Evolutionary conservation across 1,140 invertebrate species (phyloP).

Genomic region (Bombyx mandarina): DNA sequence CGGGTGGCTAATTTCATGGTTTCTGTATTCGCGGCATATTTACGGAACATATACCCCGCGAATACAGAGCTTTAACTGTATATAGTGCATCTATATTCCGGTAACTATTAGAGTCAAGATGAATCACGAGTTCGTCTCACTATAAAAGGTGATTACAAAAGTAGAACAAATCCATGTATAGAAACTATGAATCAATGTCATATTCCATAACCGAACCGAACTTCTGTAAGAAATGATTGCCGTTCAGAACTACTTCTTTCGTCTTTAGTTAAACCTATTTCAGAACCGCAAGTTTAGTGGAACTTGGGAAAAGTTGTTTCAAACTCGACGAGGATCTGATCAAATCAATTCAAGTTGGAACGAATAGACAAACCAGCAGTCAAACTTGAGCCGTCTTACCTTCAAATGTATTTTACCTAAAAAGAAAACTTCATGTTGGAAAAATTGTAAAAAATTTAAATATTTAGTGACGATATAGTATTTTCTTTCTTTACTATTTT

Average conservation of each 20-base stretch:
- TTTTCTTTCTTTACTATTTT: no score
- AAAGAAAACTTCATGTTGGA: neutral
- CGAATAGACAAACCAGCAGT: conserved; percentile 37
- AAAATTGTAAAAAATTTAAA: no score
- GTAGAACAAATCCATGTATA: neutral
- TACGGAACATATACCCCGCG: no score
- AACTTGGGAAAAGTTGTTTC: conserved; percentile 37
- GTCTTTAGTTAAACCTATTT: conserved; percentile 48
- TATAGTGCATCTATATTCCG: no score
- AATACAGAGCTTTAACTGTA: no score
- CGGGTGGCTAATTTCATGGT: no score
- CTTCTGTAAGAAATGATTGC: conserved; percentile 45
- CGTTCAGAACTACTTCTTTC: conserved; percentile 42
- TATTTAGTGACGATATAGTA: no score
- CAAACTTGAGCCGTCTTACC: conserved; percentile 35
- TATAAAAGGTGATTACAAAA: no score
- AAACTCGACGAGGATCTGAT: conserved; percentile 42
- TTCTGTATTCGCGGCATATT: no score
- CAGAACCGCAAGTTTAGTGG: conserved; percentile 37
- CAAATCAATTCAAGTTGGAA: conserved; percentile 52
- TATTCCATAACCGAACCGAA: conserved; percentile 35
- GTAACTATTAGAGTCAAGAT: no score
- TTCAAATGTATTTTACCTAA: conserved; percentile 22
- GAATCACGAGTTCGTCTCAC: no score
- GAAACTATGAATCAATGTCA: conserved; percentile 45